These are phyloP conservation scores for Ypsolopha sequella DNA, from an alignment of 2,888 invertebrate genomes.

Conservation along the genomic window DNA sequence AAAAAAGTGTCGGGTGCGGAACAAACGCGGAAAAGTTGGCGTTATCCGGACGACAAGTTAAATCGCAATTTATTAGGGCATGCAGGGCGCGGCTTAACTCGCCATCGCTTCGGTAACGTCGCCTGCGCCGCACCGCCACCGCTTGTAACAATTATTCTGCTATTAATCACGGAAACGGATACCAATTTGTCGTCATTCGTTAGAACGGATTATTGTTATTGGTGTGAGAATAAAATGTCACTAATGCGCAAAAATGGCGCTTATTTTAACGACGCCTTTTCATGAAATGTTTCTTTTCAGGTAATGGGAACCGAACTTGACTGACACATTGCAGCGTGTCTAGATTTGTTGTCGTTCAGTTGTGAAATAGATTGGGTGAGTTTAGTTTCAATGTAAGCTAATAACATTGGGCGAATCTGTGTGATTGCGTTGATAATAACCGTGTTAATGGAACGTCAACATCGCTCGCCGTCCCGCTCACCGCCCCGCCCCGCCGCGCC, in stretches of 20 bases:
- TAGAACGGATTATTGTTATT: conserved; percentile 8
- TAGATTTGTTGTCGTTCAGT: not conserved
- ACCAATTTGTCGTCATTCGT: conserved; percentile 7
- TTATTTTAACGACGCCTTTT: not conserved
- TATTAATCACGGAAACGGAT: conserved; percentile 14
- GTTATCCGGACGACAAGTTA: conserved; percentile 70
- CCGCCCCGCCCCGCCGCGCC: conserved; percentile 8
- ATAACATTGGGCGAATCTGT: not conserved
- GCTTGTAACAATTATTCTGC: conserved; percentile 14
- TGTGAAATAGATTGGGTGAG: not conserved
- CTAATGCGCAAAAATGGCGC: not conserved
- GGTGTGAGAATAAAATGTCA: not conserved
- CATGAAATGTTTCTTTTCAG: not conserved
- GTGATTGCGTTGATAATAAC: conserved; percentile 6
- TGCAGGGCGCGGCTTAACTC: conserved; percentile 51
- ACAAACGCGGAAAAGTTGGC: conserved; percentile 68
- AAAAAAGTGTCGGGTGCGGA: conserved; percentile 69
- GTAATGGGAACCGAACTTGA: not conserved
- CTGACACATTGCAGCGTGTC: too few species aligned
- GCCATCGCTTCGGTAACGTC: not conserved
- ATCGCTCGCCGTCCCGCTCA: conserved; percentile 11
- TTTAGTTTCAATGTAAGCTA: not conserved
- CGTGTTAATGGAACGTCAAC: conserved; percentile 10
- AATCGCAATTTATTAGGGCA: conserved; percentile 70
- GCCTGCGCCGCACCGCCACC: not conserved